Percentiles rank a stretch among this genome's conserved stretches.
phyloP scores from a whole-genome alignment of 2,113 vertebrate species.

The Rhinoderma darwinii region DNA sequence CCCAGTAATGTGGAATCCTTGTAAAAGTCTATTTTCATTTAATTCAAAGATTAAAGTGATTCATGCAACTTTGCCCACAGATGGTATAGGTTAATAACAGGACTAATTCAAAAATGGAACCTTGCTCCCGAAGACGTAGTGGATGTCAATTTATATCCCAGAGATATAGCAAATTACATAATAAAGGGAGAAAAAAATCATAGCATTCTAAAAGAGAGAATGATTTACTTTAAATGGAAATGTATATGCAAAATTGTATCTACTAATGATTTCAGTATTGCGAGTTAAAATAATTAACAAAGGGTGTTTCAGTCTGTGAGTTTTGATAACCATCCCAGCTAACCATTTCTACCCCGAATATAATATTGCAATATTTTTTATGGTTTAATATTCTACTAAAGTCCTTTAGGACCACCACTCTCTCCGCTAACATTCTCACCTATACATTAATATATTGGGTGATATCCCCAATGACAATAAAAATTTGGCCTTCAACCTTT shows the following conservation, averaged over 20 bases:
- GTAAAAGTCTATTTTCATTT: slow-evolving; percentile 16
- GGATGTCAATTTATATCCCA: slow-evolving; percentile 13
- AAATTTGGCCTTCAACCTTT: background rate
- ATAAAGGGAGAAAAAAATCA: background rate
- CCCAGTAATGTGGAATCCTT: background rate
- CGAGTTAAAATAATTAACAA: background rate
- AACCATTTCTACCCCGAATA: background rate
- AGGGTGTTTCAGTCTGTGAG: background rate
- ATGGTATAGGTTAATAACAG: slow-evolving; percentile 30
- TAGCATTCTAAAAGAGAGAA: slow-evolving; percentile 1
- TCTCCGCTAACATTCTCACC: background rate
- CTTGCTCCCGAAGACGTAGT: slow-evolving; percentile 7
- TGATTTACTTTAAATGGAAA: slow-evolving; percentile 24
- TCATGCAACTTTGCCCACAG: slow-evolving; percentile 26
- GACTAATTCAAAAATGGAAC: slow-evolving; percentile 21
- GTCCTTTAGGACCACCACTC: background rate
- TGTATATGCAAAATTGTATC: background rate
- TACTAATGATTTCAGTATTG: slow-evolving; percentile 22
- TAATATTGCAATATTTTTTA: background rate
- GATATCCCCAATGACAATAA: background rate
- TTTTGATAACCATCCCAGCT: background rate
- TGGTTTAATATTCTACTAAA: background rate
- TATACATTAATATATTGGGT: background rate
- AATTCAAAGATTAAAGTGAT: slow-evolving; percentile 22
- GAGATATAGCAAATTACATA: slow-evolving; percentile 2